phyloP scores from a whole-genome alignment of 1,140 invertebrate genomes.

The Linepithema humile region DNA sequence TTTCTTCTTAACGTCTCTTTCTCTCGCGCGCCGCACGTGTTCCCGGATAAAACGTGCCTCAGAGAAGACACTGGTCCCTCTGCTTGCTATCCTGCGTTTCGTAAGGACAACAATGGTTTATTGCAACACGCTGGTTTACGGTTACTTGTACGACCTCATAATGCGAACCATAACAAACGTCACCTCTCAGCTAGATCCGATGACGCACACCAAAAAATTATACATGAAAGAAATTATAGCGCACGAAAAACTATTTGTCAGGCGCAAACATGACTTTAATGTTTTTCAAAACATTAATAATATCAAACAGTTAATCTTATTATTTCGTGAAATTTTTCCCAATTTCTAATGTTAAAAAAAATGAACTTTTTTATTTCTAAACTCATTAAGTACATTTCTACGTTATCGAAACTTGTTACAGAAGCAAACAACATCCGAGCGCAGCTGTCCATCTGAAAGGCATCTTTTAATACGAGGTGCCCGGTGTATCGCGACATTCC shows the following conservation, averaged over 20 bases:
- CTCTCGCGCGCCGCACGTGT: constrained; percentile 22
- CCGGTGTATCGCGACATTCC: neutral
- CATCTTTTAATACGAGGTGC: constrained; percentile 23
- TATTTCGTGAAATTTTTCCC: neutral
- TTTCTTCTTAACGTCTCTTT: constrained; percentile 8
- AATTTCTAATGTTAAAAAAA: neutral
- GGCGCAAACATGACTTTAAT: neutral
- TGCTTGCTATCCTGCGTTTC: neutral
- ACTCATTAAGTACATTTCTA: neutral
- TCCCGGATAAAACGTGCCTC: constrained; percentile 44
- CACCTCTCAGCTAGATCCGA: constrained; percentile 31
- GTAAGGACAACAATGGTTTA: constrained; percentile 53
- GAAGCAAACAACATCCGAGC: neutral
- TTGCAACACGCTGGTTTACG: constrained; percentile 65
- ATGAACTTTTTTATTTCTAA: neutral
- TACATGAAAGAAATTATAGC: constrained; percentile 40
- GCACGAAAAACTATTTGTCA: neutral
- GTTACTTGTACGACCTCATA: constrained; percentile 61
- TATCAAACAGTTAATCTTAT: neutral
- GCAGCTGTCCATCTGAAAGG: neutral
- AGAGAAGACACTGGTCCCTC: constrained; percentile 7
- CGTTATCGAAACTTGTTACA: neutral
- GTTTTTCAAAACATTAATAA: neutral
- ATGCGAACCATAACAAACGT: constrained; percentile 63
- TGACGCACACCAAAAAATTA: constrained; percentile 62